Base-by-base conservation (phyloP, 1,140 invertebrate species). In the Pygmarrhopalites habei region DNA sequence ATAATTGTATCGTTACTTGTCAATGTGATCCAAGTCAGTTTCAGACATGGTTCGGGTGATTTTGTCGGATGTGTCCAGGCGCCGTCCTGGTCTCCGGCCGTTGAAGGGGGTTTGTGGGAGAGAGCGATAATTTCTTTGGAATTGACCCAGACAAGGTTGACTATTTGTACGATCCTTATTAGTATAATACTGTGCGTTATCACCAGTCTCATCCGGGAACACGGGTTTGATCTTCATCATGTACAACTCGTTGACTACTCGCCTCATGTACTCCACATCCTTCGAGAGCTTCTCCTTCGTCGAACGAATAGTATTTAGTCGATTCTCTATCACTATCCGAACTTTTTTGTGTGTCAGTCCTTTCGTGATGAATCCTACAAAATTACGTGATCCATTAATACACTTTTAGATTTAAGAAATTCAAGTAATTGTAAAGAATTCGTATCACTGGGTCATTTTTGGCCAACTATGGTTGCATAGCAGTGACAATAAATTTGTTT, bases 351-450 rank as follows among this genome's bases (percentile, higher is more conserved):
- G 89, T 60, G 82, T 81, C 77, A 86, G 79, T 14, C 82, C 84
- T 65, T 81, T 77, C 0, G 87, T 85, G 61, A 95, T 90, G 72
- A 92, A 92, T n/a, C n/a, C n/a, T n/a, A n/a, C n/a, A n/a, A n/a
- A n/a, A n/a, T n/a, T n/a, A n/a, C n/a, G n/a, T n/a, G n/a, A n/a
- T n/a, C n/a, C n/a, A n/a, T n/a, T n/a, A n/a, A n/a, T n/a, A n/a
- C n/a, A n/a, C n/a, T n/a, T n/a, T n/a, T n/a, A n/a, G n/a, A n/a
- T n/a, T n/a, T n/a, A n/a, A n/a, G n/a, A n/a, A n/a, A n/a, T n/a
- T n/a, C n/a, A n/a, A n/a, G n/a, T n/a, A n/a, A n/a, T n/a, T n/a
- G n/a, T n/a, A n/a, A n/a, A n/a, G n/a, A n/a, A n/a, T n/a, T n/a
- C n/a, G n/a, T n/a, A n/a, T n/a, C n/a, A n/a, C n/a, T n/a, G n/a